These are phyloP conservation scores for Lophius piscatorius DNA, from an alignment of 2,113 vertebrate genomes.

Conservation along the genomic window DNA sequence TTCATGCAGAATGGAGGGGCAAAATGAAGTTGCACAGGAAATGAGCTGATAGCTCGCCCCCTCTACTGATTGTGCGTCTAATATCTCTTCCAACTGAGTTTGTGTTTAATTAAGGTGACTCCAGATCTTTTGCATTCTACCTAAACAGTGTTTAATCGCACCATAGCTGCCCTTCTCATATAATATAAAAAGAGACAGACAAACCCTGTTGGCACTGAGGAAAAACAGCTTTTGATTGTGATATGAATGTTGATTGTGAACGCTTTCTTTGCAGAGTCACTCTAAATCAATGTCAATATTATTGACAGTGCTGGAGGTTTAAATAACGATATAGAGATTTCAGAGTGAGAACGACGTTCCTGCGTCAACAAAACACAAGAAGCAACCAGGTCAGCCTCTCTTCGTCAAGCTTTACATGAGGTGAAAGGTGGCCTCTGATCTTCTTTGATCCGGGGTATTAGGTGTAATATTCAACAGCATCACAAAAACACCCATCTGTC, in stretches of 20 bases:
- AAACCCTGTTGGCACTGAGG: background rate
- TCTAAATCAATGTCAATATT: background rate
- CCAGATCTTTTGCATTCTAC: rapidly evolving
- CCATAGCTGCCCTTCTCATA: background rate
- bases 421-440: slow-evolving; percentile 65
- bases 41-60: too few species aligned
- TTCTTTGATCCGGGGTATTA: slow-evolving; percentile 64
- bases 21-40: too few species aligned
- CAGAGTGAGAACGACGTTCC: background rate
- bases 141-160: background rate
- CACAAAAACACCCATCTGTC: slow-evolving; percentile 69
- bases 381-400: slow-evolving; percentile 49
- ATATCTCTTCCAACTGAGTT: background rate
- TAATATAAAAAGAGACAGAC: background rate
- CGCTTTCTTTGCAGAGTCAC: background rate
- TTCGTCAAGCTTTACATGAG: slow-evolving; percentile 35
- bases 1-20: too few species aligned
- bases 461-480: slow-evolving; percentile 49
- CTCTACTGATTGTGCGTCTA: too few species aligned
- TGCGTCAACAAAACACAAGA: background rate
- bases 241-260: background rate
- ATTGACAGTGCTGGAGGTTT: background rate
- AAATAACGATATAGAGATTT: background rate
- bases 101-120: background rate
- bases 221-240: background rate